Percentiles rank a stretch among this genome's conserved stretches.
These are phyloP conservation scores for Epinephelus cyanopodus DNA, from an alignment of 2,113 vertebrate species.

Conservation along the genomic window DNA sequence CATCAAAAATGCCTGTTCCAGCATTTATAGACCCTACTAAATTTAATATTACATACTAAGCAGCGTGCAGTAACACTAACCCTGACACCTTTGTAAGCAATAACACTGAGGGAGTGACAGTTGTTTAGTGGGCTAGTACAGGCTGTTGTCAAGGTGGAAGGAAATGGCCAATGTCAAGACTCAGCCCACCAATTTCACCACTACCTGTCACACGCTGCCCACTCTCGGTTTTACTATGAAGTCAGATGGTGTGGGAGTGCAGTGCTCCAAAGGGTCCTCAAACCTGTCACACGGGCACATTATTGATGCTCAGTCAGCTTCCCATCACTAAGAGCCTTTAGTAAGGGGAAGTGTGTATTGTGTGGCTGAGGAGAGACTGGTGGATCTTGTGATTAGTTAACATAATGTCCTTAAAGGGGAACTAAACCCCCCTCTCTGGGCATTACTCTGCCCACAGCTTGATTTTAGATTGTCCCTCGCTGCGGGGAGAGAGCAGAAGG, in stretches of 20 bases:
- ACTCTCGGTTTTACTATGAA: conserved; percentile 49
- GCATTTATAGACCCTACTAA: conserved; percentile 14
- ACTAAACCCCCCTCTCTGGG: too few relatives aligned
- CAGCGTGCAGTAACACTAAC: conserved; percentile 28
- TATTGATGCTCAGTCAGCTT: conserved; percentile 41
- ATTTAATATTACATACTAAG: conserved; percentile 15
- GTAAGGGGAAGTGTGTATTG: neutral
- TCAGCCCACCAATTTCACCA: conserved; percentile 64
- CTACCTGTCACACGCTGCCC: conserved; percentile 68
- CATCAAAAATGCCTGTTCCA: neutral
- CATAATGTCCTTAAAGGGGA: conserved; percentile 23
- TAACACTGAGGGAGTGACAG: conserved; percentile 37
- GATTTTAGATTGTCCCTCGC: too few relatives aligned
- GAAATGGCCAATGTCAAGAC: conserved; percentile 62
- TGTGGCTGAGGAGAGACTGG: conserved; percentile 1
- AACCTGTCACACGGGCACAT: conserved; percentile 58
- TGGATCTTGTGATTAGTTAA: conserved; percentile 10
- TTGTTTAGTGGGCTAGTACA: conserved; percentile 42
- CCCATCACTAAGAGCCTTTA: conserved; percentile 14
- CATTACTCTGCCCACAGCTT: too few relatives aligned
- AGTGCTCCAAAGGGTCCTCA: conserved; percentile 54
- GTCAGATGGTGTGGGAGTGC: conserved; percentile 59
- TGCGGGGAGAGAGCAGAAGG: too few relatives aligned
- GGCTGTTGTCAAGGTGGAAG: conserved; percentile 38
- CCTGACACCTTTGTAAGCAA: conserved; percentile 54